Evolutionary conservation across 2,888 invertebrate species (phyloP).

Genomic region (Blastobasis lacticolella): DNA sequence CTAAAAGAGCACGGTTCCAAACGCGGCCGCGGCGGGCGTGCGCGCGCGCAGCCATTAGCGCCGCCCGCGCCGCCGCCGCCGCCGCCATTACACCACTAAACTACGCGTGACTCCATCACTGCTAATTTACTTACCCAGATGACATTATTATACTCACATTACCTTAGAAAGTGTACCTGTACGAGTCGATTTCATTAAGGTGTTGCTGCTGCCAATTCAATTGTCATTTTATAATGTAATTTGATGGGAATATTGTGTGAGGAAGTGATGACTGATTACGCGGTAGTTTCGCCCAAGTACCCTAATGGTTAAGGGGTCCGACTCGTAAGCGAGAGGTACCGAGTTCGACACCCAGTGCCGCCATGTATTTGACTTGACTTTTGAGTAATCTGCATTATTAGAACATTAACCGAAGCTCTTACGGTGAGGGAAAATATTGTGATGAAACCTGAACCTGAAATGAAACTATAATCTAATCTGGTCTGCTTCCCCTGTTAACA

Average conservation of each 20-base stretch:
- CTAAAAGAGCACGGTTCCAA: neutral
- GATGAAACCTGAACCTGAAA: too few species aligned
- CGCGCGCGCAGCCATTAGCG: neutral
- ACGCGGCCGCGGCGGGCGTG: neutral
- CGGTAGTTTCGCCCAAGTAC: neutral
- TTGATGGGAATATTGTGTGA: conserved; percentile 17
- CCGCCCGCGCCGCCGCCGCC: conserved; percentile 12
- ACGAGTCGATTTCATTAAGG: conserved; percentile 17
- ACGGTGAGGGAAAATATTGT: too few species aligned
- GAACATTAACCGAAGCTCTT: too few species aligned
- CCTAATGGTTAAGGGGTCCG: too few species aligned
- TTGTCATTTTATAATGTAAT: conserved; percentile 43
- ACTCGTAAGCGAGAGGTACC: too few species aligned
- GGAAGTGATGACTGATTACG: conserved; percentile 1
- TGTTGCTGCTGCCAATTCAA: conserved; percentile 29
- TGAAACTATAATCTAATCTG: too few species aligned
- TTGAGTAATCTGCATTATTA: too few species aligned
- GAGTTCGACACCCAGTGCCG: too few species aligned
- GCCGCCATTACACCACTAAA: conserved; percentile 34
- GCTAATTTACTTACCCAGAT: conserved; percentile 44
- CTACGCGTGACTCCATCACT: conserved; percentile 48
- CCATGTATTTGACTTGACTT: too few species aligned
- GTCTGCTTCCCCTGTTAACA: too few species aligned
- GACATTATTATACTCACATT: conserved; percentile 49
- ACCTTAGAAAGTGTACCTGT: conserved; percentile 23